Conservation (phyloP, 2,797 vertebrate species). For the Lepilemur septentrionalis region DNA sequence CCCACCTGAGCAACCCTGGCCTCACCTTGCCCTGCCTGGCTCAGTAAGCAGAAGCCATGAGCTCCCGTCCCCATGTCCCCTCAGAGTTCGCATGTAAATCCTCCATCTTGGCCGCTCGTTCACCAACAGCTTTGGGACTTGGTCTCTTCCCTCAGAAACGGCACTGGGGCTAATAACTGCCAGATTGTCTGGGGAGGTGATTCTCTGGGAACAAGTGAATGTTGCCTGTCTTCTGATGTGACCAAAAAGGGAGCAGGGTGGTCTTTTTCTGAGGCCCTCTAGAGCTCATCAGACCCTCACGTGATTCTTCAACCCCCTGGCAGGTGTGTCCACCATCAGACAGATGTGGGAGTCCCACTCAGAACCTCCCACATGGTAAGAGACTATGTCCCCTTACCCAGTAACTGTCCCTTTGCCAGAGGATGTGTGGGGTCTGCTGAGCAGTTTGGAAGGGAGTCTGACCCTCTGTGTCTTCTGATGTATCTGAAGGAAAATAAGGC, state of each 20-base stretch:
- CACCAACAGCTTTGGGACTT: background rate
- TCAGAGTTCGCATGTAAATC: background rate
- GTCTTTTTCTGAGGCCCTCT: background rate
- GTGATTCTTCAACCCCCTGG: background rate
- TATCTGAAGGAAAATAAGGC: background rate
- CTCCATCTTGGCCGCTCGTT: background rate
- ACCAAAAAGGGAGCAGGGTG: background rate
- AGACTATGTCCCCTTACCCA: background rate
- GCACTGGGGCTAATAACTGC: rapidly evolving
- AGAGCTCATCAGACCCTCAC: background rate
- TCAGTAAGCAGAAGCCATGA: background rate
- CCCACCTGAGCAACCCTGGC: background rate
- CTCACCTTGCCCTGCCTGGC: no score
- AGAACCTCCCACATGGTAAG: background rate
- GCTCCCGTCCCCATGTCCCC: rapidly evolving
- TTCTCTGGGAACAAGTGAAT: background rate
- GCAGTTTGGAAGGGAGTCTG: background rate
- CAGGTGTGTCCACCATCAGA: background rate
- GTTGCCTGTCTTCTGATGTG: background rate
- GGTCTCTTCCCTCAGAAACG: background rate
- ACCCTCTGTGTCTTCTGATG: background rate
- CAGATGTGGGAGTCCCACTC: background rate
- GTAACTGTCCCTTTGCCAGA: background rate
- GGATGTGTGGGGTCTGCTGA: background rate
- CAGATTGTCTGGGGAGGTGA: background rate